phyloP scores from a whole-genome alignment of 1,140 invertebrate species.

The Nephotettix cincticeps region DNA sequence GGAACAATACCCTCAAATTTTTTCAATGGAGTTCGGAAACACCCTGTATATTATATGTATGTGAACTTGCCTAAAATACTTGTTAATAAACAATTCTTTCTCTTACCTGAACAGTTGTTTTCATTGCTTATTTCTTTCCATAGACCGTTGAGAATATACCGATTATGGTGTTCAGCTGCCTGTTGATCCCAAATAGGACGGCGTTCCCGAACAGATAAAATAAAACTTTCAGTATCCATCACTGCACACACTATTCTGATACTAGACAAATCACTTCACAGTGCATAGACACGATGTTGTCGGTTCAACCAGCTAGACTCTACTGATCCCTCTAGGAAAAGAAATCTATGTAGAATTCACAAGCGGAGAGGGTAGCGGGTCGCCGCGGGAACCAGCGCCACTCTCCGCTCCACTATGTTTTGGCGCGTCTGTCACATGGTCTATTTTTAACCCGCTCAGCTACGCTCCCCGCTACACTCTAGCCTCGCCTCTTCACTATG shows the following conservation, averaged over 20 bases:
- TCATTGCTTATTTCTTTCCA: conserved; percentile 7
- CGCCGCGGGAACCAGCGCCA: neutral
- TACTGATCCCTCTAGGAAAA: neutral
- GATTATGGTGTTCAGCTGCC: neutral
- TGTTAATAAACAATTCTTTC: neutral
- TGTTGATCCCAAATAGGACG: conserved; percentile 6
- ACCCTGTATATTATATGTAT: neutral
- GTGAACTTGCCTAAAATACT: neutral
- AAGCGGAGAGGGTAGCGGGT: neutral
- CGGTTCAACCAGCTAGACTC: too few relatives aligned
- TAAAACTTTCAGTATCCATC: neutral
- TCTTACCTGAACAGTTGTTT: neutral
- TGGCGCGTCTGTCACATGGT: neutral
- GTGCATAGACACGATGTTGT: too few relatives aligned
- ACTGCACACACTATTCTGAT: too few relatives aligned
- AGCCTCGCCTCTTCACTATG: too few relatives aligned
- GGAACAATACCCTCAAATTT: too few relatives aligned
- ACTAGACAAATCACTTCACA: too few relatives aligned
- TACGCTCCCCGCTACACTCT: too few relatives aligned
- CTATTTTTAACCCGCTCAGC: too few relatives aligned
- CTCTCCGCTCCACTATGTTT: neutral
- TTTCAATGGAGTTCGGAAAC: too few relatives aligned
- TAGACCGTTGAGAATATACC: neutral
- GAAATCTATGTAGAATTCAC: neutral
- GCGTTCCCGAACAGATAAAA: neutral